Base-by-base conservation (phyloP, 2,888 invertebrate species). In the Ochropleura leucogaster region DNA sequence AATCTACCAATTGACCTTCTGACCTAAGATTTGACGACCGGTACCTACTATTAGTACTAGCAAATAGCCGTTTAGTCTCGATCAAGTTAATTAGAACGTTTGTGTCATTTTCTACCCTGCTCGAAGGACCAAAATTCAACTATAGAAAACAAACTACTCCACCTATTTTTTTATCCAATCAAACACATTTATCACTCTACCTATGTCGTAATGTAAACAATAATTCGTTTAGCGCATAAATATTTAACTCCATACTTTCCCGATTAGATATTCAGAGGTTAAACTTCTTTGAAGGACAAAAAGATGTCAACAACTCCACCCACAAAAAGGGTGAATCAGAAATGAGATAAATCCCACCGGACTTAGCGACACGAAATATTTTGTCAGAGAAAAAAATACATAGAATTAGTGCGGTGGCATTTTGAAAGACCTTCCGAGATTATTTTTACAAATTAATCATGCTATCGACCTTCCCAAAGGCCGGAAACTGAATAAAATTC, bases 311-410 rank as follows among this genome's bases (percentile, higher is more conserved):
- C 82, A 81, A 71, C 73, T 71, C 69, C 62, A 66, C 62, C 78
- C 79, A 44, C 73, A 80, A 79, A 86, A 87, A 84, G 82, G 85
- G 83, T 87, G 83, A 85, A 87, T 86, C 68, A 74, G 72, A 80
- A 85, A 87, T 84, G 82, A 82, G 80, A 78, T 80, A 81, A 88
- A 72, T 77, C 85, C 80, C 81, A 60, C 63, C 53, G 72, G 79
- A 72, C 72, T 72, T 57, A 69, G 63, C 60, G 66, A 79, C 68
- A 70, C 74, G 68, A 77, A 83, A 79, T 68, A 79, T 84, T 77
- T 69, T 65, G 64, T 72, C 30, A 18, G 47, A 44, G n/a, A 70
- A 78, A 81, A 81, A 77, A 63, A 51, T 40, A 57, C 74, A 77
- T 46, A 46, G 66, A 64, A 71, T 81, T 70, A 85, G 63, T 63